Base-by-base conservation (phyloP, 1,140 invertebrate species). In the Druon quercuslanigerum region DNA sequence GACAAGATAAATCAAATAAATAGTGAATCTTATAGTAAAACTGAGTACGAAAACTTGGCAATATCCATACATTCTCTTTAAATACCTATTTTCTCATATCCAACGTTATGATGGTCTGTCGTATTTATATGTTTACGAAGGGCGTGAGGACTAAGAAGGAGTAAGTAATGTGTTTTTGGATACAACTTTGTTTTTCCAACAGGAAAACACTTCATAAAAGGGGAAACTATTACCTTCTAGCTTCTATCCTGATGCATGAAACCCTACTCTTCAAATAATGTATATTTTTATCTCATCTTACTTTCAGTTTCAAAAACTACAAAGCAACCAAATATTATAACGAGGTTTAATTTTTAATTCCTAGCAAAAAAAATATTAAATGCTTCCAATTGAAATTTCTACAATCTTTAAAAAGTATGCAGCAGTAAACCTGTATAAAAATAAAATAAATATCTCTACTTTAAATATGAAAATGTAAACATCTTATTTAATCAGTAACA, bases 181-280 rank as follows among this genome's bases (percentile, higher is more conserved):
- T 66, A 60, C 40, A 60, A 60, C 57, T 40, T 66, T 66, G 57
- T 66, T 66, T 66, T 66, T 66, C 14, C 19, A 66, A 33, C 25
- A n/a, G 25, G 20, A 7, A 13, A 16, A 40, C 57, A 33, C 57
- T 66, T 20, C 20, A 20, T 0, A 20, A 66, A 66, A 66, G 57
- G 57, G 57, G 25, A 66, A 66, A 66, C 40, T 33, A 66, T 66
- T 16, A 33, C 12, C 57, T 20, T 25, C 20, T 56, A 33, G 25
- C 25, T 33, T 17, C 3, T 57, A 57, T 20, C 57, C 40, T 20
- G 60, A 66, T 11, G 8, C 60, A 66, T 66, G 14, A 16, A 33
- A 20, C 33, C 33, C 20, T 66, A 14, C 12, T 40, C 13, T 66
- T 16, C 33, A 8, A 66, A 25, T 5, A 46, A 40, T 66, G 14